These are phyloP conservation scores for Xyrichtys novacula DNA, from an alignment of 2,797 vertebrate genomes.

Conservation along the genomic window DNA sequence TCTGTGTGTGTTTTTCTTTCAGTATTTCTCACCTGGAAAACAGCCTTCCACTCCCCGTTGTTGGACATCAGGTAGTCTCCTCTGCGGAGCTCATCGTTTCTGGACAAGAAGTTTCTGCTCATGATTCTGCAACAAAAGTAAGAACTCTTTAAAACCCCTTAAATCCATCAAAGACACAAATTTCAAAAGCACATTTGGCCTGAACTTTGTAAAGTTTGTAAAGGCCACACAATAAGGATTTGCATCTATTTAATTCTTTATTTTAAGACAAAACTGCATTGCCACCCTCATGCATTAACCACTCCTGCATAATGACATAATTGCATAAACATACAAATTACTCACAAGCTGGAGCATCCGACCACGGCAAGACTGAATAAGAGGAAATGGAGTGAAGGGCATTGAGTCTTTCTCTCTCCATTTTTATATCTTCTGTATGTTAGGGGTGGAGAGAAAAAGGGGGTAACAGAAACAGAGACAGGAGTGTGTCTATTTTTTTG, in stretches of 20 bases:
- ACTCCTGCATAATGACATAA: neutral
- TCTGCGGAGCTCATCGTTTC: constrained; percentile 45
- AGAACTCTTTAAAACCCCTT: too few relatives aligned
- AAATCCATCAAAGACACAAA: too few relatives aligned
- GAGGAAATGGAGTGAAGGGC: neutral
- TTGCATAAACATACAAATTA: neutral
- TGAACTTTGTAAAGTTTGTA: too few relatives aligned
- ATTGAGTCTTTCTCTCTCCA: neutral
- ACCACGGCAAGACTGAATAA: neutral
- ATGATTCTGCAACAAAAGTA: constrained; percentile 43
- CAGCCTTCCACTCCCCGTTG: constrained; percentile 44
- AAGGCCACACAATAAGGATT: neutral
- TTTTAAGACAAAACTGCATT: neutral
- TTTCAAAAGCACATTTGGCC: too few relatives aligned
- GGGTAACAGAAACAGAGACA: neutral
- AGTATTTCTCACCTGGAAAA: constrained; percentile 54
- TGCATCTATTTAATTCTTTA: neutral
- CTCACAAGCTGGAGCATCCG: neutral
- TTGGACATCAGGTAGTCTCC: constrained; percentile 61
- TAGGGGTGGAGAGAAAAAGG: neutral
- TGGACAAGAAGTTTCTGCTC: constrained; percentile 64
- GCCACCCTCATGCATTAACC: neutral
- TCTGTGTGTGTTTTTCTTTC: neutral
- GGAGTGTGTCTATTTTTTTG: neutral
- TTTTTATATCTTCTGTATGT: neutral